phyloP scores from a whole-genome alignment of 2,113 vertebrate genomes.

The Melanotaenia duboulayi region DNA sequence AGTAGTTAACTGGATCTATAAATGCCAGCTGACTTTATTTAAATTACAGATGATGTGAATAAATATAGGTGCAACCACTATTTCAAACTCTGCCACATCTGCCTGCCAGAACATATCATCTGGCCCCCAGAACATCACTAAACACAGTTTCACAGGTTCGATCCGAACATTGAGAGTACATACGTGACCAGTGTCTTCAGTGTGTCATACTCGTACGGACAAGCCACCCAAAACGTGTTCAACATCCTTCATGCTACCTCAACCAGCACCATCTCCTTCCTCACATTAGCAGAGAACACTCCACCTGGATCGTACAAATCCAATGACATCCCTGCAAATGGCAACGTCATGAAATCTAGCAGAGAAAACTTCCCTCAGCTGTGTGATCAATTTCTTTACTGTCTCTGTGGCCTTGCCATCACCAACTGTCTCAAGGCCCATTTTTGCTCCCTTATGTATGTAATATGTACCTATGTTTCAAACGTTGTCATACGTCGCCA shows the following conservation, averaged over 20 bases:
- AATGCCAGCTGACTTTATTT: no score
- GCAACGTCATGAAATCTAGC: neutral
- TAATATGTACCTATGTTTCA: no score
- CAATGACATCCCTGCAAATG: slow-evolving; percentile 7
- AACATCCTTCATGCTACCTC: no score
- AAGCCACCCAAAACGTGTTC: neutral
- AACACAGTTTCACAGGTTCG: neutral
- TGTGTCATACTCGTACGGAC: slow-evolving; percentile 14
- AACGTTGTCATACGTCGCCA: no score
- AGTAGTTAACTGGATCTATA: no score
- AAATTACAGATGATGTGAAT: no score
- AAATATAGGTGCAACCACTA: no score
- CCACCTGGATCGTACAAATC: neutral
- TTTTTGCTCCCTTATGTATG: no score
- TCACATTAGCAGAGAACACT: neutral
- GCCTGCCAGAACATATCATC: no score
- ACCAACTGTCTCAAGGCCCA: neutral
- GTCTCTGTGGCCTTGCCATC: neutral
- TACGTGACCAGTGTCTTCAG: fast-evolving
- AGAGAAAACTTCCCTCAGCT: neutral
- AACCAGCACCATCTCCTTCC: neutral
- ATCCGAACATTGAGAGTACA: neutral
- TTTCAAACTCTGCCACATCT: no score
- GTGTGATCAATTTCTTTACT: neutral
- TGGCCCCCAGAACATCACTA: no score